phyloP scores from a whole-genome alignment of 2,888 invertebrate genomes.

The Chelonus formosanus region DNA sequence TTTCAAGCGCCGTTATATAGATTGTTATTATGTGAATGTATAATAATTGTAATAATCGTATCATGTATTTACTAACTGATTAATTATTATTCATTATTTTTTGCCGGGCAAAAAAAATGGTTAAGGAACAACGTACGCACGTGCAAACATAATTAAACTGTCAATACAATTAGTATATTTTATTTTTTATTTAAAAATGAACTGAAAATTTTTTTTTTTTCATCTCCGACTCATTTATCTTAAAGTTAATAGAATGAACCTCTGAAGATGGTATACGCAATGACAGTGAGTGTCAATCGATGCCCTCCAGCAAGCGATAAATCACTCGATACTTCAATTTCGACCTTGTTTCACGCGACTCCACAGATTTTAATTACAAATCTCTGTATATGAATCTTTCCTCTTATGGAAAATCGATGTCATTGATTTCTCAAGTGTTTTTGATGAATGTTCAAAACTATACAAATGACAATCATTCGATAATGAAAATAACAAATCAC shows the following conservation, averaged over 20 bases:
- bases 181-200: no score
- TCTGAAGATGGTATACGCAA: conserved; percentile 23
- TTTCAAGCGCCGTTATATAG: conserved; percentile 21
- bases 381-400: conserved; percentile 5
- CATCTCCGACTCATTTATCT: neutral
- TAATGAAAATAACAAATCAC: conserved; percentile 1
- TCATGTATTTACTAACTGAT: conserved; percentile 1
- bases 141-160: neutral
- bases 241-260: conserved; percentile 7
- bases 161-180: no score
- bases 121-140: neutral
- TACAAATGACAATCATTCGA: conserved; percentile 4
- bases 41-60: conserved; percentile 16
- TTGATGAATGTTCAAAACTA: conserved; percentile 1
- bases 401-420: conserved; percentile 10
- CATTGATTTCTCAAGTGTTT: conserved; percentile 1
- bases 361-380: conserved; percentile 26
- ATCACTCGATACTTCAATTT: conserved; percentile 27
- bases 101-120: neutral
- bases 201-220: neutral
- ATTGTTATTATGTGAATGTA: conserved; percentile 13
- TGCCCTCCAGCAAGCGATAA: conserved; percentile 25
- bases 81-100: conserved; percentile 22
- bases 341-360: conserved; percentile 15
- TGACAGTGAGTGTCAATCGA: conserved; percentile 29